phyloP scores from a whole-genome alignment of 2,888 invertebrate species.

The Iphiclides podalirius region DNA sequence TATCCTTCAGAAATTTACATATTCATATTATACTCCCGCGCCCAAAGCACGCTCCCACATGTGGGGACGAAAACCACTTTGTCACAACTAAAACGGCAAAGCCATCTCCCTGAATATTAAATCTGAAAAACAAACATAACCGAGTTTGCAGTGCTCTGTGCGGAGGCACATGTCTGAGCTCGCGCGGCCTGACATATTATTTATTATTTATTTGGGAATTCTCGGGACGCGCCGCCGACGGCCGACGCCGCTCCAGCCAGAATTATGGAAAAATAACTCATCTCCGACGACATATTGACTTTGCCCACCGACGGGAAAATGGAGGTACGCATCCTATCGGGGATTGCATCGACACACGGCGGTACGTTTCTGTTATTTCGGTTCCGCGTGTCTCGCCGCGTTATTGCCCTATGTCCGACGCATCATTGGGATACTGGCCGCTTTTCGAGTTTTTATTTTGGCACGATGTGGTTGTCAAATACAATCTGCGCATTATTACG shows the following conservation, averaged over 20 bases:
- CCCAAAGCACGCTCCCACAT: neutral
- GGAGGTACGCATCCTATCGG: constrained; percentile 56
- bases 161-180: constrained; percentile 34
- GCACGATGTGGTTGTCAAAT: too few relatives aligned
- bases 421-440: neutral
- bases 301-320: constrained; percentile 55
- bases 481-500: too few relatives aligned
- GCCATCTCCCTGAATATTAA: constrained; percentile 47
- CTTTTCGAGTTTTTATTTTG: neutral
- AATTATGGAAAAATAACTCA: constrained; percentile 77
- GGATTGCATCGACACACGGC: constrained; percentile 59
- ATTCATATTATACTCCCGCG: too few relatives aligned
- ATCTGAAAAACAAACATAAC: constrained; percentile 48
- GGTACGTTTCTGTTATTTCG: constrained; percentile 35
- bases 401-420: constrained; percentile 25
- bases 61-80: constrained; percentile 24
- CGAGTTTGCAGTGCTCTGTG: constrained; percentile 41
- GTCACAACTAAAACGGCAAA: constrained; percentile 35
- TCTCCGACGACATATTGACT: constrained; percentile 74
- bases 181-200: constrained; percentile 57
- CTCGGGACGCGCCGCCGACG: constrained; percentile 41
- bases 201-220: constrained; percentile 79
- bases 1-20: too few relatives aligned
- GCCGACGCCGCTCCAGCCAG: constrained; percentile 35
- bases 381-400: constrained; percentile 23